phyloP scores from a whole-genome alignment of 2,888 invertebrate genomes.

The Diplolepis rosae region DNA sequence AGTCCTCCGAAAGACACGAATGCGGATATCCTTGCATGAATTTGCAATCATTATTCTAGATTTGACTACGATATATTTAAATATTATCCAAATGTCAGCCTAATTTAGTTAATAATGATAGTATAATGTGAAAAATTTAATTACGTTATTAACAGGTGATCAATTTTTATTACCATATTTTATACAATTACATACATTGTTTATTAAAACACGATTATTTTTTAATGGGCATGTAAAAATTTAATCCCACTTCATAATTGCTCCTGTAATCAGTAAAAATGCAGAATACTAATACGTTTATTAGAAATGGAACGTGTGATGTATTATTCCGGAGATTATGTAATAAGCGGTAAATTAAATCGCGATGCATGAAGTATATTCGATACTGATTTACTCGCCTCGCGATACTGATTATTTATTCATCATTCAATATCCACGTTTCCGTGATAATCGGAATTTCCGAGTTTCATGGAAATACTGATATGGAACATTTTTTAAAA shows the following conservation, averaged over 20 bases:
- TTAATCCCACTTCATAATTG: not conserved
- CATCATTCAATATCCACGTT: not conserved
- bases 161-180: not conserved
- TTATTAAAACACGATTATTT: not conserved
- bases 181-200: not conserved
- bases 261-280: slow-evolving; percentile 12
- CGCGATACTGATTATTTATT: slow-evolving; percentile 16
- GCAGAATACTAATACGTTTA: slow-evolving; percentile 20
- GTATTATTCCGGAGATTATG: slow-evolving; percentile 2
- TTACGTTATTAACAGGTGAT: not conserved
- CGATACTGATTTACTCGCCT: slow-evolving; percentile 10
- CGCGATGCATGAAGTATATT: not conserved
- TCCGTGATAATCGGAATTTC: not conserved
- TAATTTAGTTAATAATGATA: slow-evolving; percentile 1
- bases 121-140: not conserved
- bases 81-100: slow-evolving; percentile 2
- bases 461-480: not conserved
- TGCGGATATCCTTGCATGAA: slow-evolving; percentile 26
- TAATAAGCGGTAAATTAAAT: not conserved
- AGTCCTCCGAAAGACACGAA: slow-evolving; percentile 22
- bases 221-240: not conserved
- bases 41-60: slow-evolving; percentile 18
- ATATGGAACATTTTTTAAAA: not conserved
- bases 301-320: slow-evolving; percentile 7
- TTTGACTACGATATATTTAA: slow-evolving; percentile 7